phyloP scores from a whole-genome alignment of 2,113 vertebrate species.

The Okapia johnstoni region DNA sequence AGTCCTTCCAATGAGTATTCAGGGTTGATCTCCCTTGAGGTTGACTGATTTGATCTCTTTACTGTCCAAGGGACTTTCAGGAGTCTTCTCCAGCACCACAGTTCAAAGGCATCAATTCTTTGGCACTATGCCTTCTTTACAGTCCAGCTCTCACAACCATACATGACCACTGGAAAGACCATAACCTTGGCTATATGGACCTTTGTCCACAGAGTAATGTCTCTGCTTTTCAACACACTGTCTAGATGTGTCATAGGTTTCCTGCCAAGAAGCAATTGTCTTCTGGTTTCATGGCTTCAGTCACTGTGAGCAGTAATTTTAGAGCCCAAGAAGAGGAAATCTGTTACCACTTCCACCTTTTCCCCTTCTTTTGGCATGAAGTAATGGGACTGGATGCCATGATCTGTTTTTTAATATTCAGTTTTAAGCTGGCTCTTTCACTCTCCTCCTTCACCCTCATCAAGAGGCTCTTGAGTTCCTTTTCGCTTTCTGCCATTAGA shows the following conservation, averaged over 20 bases:
- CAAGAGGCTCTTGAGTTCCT: neutral
- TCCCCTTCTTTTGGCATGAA: neutral
- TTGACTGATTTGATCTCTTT: neutral
- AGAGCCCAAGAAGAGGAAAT: neutral
- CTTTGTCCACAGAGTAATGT: neutral
- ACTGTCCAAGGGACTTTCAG: neutral
- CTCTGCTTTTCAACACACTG: neutral
- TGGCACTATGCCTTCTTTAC: neutral
- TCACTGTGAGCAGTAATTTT: neutral
- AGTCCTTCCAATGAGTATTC: neutral
- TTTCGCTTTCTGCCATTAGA: neutral
- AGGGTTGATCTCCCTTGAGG: neutral
- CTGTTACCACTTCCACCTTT: neutral
- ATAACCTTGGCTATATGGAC: neutral
- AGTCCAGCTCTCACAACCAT: neutral
- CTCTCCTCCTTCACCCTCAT: neutral
- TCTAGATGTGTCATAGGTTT: neutral
- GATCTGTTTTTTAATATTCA: neutral
- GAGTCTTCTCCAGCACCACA: neutral
- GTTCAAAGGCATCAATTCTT: neutral
- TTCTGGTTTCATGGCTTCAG: neutral
- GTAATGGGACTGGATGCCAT: neutral
- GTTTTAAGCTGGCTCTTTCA: neutral
- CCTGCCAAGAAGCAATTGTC: neutral
- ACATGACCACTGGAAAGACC: neutral